A percentile compares a stretch with the other conserved stretches of the same genome.
phyloP scores from a whole-genome alignment of 2,797 vertebrate species.

The Pristis pectinata region DNA sequence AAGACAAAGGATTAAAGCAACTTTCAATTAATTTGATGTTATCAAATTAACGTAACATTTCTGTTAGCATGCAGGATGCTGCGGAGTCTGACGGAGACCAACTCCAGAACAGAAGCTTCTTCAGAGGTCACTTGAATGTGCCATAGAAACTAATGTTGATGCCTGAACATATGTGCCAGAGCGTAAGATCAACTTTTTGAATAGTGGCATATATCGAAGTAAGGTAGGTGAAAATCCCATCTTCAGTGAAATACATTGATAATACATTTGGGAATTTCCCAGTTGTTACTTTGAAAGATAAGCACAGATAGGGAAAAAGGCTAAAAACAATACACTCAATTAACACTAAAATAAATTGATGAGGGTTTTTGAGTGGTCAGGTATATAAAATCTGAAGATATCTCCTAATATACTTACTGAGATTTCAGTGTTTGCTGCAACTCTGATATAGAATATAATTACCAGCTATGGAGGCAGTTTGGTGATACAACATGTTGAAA shows the following conservation, averaged over 20 bases:
- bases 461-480: background rate
- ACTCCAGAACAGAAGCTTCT: too few relatives aligned
- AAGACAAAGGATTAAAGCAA: background rate
- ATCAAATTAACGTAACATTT: background rate
- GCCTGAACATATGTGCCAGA: background rate
- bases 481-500: background rate
- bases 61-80: background rate
- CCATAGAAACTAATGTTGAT: background rate
- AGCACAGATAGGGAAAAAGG: background rate
- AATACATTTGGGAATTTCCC: background rate
- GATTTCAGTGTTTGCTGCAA: background rate
- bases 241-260: background rate
- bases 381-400: background rate
- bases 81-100: background rate
- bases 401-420: background rate
- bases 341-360: background rate
- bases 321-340: background rate
- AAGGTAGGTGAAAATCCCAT: background rate
- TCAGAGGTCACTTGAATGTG: background rate
- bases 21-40: background rate
- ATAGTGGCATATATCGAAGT: background rate
- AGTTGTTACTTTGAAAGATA: background rate
- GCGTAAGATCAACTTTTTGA: conserved; percentile 3
- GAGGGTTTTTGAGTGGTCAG: background rate
- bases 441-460: background rate